Base-by-base conservation (phyloP, 2,797 vertebrate genomes). In the Coregonus ussuriensis region DNA sequence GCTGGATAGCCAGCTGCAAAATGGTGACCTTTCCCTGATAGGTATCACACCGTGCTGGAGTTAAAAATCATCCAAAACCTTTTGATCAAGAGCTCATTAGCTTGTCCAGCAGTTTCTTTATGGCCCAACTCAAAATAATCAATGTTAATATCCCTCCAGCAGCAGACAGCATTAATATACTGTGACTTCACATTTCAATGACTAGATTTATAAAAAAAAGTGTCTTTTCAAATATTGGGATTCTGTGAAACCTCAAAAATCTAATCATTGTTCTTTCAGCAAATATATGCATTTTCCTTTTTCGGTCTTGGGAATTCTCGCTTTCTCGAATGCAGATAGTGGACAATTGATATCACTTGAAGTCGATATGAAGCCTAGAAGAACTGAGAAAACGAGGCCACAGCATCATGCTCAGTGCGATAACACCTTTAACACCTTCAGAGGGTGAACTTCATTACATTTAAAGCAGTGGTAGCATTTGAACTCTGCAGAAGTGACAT, bases 391-490 rank as follows among this genome's bases (percentile, higher is more conserved):
- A 68, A 68, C 66, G 37, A 68, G 31, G 31, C 33, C 66, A 68
- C 14, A 4, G 33, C 66, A 68, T 35, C 31, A 68, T 16, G 11
- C 31, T 35, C 21, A 68, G 31, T 35, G 33, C 1, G 3, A 47
- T 47, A 35, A 4, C 35, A 35, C 33, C 33, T 33, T 33, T 25
- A 67, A 67, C 65, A 53, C 6, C n/a, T 75, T n/a, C 66, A 51
- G 53, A 9, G 52, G 21, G 37, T 68, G 62, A 59, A 37, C 81
- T 88, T 88, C 87, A 89, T 89, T 88, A 79, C 86, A 86, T 86
- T 81, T 85, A 88, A 86, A 87, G 77, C 69, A 56, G 74, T 62
- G 74, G 81, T 76, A 82, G 81, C 85, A 83, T 81, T 82, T 80
- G 71, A 78, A 77, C 76, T 59, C 77, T 78, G 53, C 68, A 75